Evolutionary conservation across 2,888 invertebrate species (phyloP).

Genomic region (Gastracanthus pulcherrimus): DNA sequence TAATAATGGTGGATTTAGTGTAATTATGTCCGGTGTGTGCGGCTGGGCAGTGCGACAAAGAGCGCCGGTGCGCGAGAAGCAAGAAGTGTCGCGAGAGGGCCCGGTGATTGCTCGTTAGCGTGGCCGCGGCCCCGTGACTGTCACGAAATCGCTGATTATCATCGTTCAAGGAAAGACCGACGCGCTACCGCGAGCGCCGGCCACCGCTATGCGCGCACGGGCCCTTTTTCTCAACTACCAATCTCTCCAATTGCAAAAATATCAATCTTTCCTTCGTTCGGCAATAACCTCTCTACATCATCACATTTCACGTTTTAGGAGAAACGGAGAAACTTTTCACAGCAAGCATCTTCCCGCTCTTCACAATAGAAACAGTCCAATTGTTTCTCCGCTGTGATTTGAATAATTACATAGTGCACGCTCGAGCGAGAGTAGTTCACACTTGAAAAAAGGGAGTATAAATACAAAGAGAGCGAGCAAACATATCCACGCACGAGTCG

Average conservation of each 20-base stretch:
- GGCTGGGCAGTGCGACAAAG: not conserved
- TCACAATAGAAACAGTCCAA: constrained; percentile 51
- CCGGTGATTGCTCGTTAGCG: constrained; percentile 77
- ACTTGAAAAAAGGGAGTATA: constrained; percentile 9
- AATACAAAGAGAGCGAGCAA: constrained; percentile 27
- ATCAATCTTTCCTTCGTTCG: too few relatives aligned
- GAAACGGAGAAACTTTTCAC: too few relatives aligned
- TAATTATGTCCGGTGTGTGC: constrained; percentile 68
- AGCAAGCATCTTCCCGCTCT: too few relatives aligned
- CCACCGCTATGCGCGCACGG: constrained; percentile 62
- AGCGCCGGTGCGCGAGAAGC: constrained; percentile 25
- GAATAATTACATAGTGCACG: constrained; percentile 51
- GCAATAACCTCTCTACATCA: too few relatives aligned
- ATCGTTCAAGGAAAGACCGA: constrained; percentile 76
- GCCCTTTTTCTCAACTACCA: too few relatives aligned
- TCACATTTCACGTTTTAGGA: too few relatives aligned
- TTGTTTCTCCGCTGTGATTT: constrained; percentile 45
- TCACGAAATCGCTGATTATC: constrained; percentile 78
- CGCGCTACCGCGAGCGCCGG: constrained; percentile 60
- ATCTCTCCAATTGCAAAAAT: too few relatives aligned
- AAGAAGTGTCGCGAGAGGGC: constrained; percentile 52
- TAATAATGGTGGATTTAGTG: constrained; percentile 66
- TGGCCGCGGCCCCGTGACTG: constrained; percentile 77
- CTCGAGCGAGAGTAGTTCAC: constrained; percentile 37
- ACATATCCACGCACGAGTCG: not conserved